Base-by-base conservation (phyloP, 2,797 vertebrate genomes). In the Lacerta bilineata region DNA sequence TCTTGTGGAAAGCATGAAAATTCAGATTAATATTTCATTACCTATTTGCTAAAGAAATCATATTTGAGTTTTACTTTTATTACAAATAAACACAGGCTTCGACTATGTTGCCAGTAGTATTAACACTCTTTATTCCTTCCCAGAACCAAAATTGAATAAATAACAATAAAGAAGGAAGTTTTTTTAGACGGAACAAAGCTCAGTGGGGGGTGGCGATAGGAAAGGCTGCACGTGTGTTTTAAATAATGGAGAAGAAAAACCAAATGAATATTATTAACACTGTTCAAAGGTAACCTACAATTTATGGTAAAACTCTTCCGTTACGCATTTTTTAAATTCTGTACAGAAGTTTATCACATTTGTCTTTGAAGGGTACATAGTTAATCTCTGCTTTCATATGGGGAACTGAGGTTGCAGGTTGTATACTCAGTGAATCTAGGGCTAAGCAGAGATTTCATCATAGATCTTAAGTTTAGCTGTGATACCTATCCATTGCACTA, bases 21-120 rank as follows among this genome's bases (percentile, higher is more conserved):
- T 41, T 72, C 36, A 80, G 85, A 80, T 74, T 87, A 29, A 80
- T 74, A 87, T 87, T 87, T 86, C 43, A 68, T 64, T 29, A 27
- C n/a, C 41, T 68, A 20, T 33, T 68, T 86, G 77, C n/a, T 66
- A 23, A 64, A 33, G 33, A 68, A 80, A 86, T 55, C 36, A n/a
- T n/a, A 39, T 64, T 74, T 80, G 78, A 87, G 80, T 59, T 59
- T 41, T 61, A 87, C 80, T 87, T 80, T 71, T 23, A 71, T 71
- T 59, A 39, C 13, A 69, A 39, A 59, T 55, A 61, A 41, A 39
- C 5, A 9, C 68, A n/a, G 66, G 46, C 41, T 71, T 11, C 11
- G 46, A 25, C 39, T 39, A 29, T 20, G 50, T 71, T 86, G 64
- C 43, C 5, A 86, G 33, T 50, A 36, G n/a, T 59, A 80, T 59